These are phyloP conservation scores for Napeogenes inachia DNA, from an alignment of 2,888 invertebrate species.

Conservation along the genomic window DNA sequence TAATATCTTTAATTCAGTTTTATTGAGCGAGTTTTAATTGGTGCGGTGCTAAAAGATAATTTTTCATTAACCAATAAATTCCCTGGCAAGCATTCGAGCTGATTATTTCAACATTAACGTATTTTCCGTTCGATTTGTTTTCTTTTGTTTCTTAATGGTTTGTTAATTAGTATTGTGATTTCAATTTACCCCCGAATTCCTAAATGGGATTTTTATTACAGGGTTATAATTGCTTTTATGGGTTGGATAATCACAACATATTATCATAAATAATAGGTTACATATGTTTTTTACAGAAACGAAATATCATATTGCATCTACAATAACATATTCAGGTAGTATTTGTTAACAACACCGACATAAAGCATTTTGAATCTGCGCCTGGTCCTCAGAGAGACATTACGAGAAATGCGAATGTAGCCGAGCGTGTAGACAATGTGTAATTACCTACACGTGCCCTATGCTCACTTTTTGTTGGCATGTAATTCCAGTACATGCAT, in stretches of 20 bases:
- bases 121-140: slow-evolving; percentile 1
- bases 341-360: slow-evolving; percentile 27
- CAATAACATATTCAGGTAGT: slow-evolving; percentile 12
- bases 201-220: neutral
- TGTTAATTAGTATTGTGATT: neutral
- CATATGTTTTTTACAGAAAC: too few species aligned
- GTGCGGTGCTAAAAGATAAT: neutral
- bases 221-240: too few species aligned
- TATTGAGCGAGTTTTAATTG: too few species aligned
- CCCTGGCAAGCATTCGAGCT: neutral
- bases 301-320: neutral
- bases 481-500: neutral
- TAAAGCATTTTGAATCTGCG: slow-evolving; percentile 30
- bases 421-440: slow-evolving; percentile 19
- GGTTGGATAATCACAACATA: too few species aligned
- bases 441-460: slow-evolving; percentile 14
- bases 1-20: too few species aligned
- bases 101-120: neutral
- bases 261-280: too few species aligned
- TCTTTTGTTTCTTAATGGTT: slow-evolving; percentile 1
- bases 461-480: neutral
- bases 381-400: slow-evolving; percentile 27
- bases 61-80: neutral
- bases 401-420: slow-evolving; percentile 19
- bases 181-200: neutral